Evolutionary conservation across 2,888 invertebrate species (phyloP).

Genomic region (Tetranychus piercei): DNA sequence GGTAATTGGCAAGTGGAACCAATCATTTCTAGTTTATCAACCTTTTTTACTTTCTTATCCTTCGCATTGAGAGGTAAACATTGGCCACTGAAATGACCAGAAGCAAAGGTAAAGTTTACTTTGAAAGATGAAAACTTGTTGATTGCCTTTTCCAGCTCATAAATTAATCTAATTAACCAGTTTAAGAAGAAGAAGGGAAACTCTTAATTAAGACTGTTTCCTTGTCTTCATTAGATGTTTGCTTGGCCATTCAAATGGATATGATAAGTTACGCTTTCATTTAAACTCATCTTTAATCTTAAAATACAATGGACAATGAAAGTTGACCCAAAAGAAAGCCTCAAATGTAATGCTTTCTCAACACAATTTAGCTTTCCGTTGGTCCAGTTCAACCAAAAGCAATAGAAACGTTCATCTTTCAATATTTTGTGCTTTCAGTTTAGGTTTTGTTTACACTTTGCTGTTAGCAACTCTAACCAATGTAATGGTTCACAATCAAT

Average conservation of each 20-base stretch:
- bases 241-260: no score
- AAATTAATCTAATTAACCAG: constrained; percentile 1
- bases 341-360: no score
- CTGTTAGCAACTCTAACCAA: neutral
- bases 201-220: neutral
- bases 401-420: neutral
- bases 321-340: neutral
- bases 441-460: neutral
- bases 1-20: constrained; percentile 1
- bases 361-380: no score
- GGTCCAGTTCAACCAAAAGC: neutral
- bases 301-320: neutral
- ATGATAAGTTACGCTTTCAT: no score
- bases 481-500: no score
- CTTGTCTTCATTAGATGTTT: no score
- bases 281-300: neutral
- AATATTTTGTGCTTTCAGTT: neutral
- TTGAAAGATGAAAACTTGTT: neutral
- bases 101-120: neutral
- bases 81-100: neutral
- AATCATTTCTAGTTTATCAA: neutral
- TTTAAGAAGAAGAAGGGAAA: neutral
- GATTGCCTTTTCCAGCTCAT: neutral
- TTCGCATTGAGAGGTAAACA: neutral
- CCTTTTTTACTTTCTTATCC: neutral